phyloP scores from a whole-genome alignment of 2,113 vertebrate species.

The Syngnathus scovelli region DNA sequence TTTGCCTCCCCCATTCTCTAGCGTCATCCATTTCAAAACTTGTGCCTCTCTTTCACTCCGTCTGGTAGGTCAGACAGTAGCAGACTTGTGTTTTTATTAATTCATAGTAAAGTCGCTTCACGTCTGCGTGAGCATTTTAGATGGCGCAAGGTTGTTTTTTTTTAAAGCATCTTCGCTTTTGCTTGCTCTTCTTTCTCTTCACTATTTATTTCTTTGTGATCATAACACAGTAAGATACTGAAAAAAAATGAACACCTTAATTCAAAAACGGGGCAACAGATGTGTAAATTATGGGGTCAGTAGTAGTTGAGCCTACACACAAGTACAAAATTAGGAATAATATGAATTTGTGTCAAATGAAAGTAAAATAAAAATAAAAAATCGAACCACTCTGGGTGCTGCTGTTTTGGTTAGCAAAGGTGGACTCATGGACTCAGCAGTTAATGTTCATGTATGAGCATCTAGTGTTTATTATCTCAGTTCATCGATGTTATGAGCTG shows the following conservation, averaged over 20 bases:
- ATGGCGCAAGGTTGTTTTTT: slow-evolving; percentile 31
- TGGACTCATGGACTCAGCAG: not conserved
- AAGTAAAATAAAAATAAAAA: not conserved
- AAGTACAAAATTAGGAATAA: not conserved
- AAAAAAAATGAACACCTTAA: not conserved
- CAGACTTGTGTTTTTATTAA: slow-evolving; percentile 51
- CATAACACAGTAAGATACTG: not conserved
- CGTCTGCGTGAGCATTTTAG: slow-evolving; percentile 37
- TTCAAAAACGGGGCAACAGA: not conserved
- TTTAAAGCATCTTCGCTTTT: slow-evolving; percentile 29
- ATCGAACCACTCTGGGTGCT: not conserved
- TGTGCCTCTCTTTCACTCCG: slow-evolving; percentile 2
- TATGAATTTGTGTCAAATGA: not conserved
- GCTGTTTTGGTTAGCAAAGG: not conserved
- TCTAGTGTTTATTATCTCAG: too few relatives aligned
- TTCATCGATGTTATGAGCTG: not conserved
- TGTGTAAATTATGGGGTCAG: not conserved
- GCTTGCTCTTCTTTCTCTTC: not conserved
- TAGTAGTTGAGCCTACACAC: not conserved
- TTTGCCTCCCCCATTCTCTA: not conserved
- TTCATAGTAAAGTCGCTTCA: slow-evolving; percentile 51
- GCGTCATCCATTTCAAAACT: slow-evolving; percentile 4
- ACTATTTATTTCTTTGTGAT: not conserved
- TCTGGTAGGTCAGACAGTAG: slow-evolving; percentile 42
- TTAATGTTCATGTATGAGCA: not conserved